Base-by-base conservation (phyloP, 1,140 invertebrate genomes). In the Aporrectodea caliginosa region DNA sequence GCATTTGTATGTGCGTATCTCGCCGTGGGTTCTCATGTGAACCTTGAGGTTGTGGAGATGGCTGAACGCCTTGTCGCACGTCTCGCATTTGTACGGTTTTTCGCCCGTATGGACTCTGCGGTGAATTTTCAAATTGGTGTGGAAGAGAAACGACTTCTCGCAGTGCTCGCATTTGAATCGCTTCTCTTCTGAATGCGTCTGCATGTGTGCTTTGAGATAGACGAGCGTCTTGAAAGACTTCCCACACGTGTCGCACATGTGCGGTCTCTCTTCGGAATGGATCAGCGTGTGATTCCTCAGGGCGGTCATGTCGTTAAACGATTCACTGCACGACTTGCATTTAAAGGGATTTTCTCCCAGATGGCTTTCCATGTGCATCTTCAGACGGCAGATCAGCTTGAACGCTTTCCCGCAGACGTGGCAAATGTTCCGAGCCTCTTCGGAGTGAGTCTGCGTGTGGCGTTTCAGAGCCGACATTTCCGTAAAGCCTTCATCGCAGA, bases 51-150 rank as follows among this genome's bases (percentile, higher is more conserved):
- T 58, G 43, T 22, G 6, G 6, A 22, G 22, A 58, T 58, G 43
- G 43, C 6, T 58, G 43, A 58, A 58, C 43, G 43, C 6, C 33
- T 43, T 35, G 35, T 35, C 96, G 89, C 98, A 99, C 27, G 96
- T 92, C 86, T 99, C 97, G 89, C 98, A 99, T 31, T 94, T 94
- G 89, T 98, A 98, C 0, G 98, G 98, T 87, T 99, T 99, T 87
- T 99, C 98, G 1, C 88, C 88, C 0, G 88, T 88, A 79, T 89
- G 88, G 1, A 70, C 35, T 34, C 35, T 78, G 16, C 27, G 72
- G 35, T 78, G 77, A 22, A 58, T 58, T 22, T 58, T 58, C 43
- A 58, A 22, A 22, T 22, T 58, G 22, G 6, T 22, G 6, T 6
- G 43, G 6, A 12, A 22, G 6, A 22, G 6, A 58, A 58, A 58